Base-by-base conservation (phyloP, 1,140 invertebrate species). In the Euschistus heros region DNA sequence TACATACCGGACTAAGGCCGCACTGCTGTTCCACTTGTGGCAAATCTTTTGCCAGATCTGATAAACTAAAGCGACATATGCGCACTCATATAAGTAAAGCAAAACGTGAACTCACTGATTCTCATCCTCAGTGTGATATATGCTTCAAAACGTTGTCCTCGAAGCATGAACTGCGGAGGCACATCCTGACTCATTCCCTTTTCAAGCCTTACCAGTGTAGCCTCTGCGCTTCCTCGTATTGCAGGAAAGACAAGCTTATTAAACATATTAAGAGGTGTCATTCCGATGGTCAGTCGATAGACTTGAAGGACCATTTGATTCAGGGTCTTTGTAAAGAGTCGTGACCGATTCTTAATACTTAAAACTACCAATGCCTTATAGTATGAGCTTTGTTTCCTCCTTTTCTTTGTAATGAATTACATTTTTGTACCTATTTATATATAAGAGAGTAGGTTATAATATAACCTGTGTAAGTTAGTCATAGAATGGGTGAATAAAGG, bases 1-100 rank as follows among this genome's bases (percentile, higher is more conserved):
- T 73, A 50, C 83, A 85, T 67, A 78, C 78, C 2, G 76, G 74
- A 0, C 76, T 77, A 27, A 81, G 79, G 67, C 74, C 77, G 0
- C 81, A 81, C 69, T 73, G 72, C 14, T 85, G 83, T 69, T 70
- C 78, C 20, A 71, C 77, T 17, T 85, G 82, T 71, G 76, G 74
- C 79, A 87, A 69, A 55, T 27, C 60, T n/a, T 66, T 66, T 30
- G 33, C 57, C 14, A 37, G 64, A 10, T 37, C 55, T 18, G 64
- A 66, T 22, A 66, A 66, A 66, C 57, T 66, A 1, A 66, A 57
- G 7, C 55, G 64, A n/a, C 64, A 66, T 44, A 60, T 66, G 55
- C 20, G 27, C 8, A 66, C 57, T 4, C 64, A 66, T 18, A 44
- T 24, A 2, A 18, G n/a, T 13, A 47, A 27, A 17, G 15, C 55